phyloP scores from a whole-genome alignment of 2,888 invertebrate species.

The Idaea straminata region DNA sequence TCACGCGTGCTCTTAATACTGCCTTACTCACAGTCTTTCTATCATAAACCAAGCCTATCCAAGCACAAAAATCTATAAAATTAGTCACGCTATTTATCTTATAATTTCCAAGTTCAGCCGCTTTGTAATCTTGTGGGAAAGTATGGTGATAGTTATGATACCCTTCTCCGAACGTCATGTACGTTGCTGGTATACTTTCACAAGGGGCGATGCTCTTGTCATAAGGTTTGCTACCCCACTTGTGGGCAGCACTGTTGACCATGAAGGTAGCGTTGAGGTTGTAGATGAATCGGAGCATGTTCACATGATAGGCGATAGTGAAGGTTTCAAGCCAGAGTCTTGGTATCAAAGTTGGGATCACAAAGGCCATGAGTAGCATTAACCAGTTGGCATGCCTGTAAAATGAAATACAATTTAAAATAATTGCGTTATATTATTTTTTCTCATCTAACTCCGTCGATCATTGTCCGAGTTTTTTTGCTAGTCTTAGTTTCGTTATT shows the following conservation, averaged over 20 bases:
- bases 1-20: conserved; percentile 27
- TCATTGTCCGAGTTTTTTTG: no score
- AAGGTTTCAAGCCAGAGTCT: conserved; percentile 12
- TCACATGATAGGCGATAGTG: conserved; percentile 10
- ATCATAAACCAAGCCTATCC: conserved; percentile 58
- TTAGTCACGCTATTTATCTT: conserved; percentile 38
- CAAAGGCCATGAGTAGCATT: conserved; percentile 33
- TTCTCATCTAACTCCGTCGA: no score
- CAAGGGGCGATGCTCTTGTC: conserved; percentile 44
- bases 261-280: conserved; percentile 59
- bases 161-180: conserved; percentile 36
- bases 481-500: no score
- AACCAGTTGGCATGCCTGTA: conserved; percentile 41
- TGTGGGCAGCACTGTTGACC: conserved; percentile 82
- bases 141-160: conserved; percentile 46
- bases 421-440: no score
- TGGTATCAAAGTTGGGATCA: conserved; percentile 37
- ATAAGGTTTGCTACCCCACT: conserved; percentile 62
- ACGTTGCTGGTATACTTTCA: conserved; percentile 17
- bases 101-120: conserved; percentile 43
- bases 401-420: conserved; percentile 8
- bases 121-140: conserved; percentile 41
- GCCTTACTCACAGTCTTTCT: conserved; percentile 39
- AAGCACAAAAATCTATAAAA: conserved; percentile 53
- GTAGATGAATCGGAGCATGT: conserved; percentile 11